phyloP scores from a whole-genome alignment of 2,888 invertebrate species.

The Xestia sexstrigata region DNA sequence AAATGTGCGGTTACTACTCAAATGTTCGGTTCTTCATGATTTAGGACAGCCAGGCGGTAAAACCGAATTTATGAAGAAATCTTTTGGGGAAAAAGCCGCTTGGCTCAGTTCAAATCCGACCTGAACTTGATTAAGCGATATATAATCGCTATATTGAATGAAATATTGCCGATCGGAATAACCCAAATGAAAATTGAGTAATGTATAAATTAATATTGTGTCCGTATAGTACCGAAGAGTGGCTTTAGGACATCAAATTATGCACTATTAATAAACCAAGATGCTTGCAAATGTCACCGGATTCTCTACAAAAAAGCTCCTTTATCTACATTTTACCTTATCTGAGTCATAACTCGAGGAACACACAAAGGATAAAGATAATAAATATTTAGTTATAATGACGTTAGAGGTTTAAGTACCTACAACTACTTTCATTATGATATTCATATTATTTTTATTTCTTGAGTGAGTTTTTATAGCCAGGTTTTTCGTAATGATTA shows the following conservation, averaged over 20 bases:
- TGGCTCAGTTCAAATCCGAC: background rate
- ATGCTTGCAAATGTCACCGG: background rate
- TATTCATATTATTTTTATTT: background rate
- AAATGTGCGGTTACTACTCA: background rate
- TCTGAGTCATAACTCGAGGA: conserved; percentile 5
- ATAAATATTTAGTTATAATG: background rate
- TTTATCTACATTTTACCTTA: conserved; percentile 4
- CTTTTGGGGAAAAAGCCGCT: background rate
- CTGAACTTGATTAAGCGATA: background rate
- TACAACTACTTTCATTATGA: too few species aligned
- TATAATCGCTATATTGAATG: background rate
- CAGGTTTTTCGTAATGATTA: background rate
- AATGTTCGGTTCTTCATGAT: background rate
- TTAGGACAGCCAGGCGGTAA: background rate
- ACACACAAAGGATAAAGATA: background rate
- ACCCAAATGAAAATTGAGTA: background rate
- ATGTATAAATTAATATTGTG: background rate
- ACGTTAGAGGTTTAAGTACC: too few species aligned
- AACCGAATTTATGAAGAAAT: background rate
- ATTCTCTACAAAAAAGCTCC: background rate
- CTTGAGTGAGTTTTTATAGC: background rate
- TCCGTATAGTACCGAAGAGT: background rate
- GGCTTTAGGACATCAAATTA: background rate
- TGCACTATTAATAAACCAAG: background rate
- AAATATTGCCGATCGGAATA: background rate